Conservation (phyloP, 1,140 invertebrate species). For the Globodera rostochiensis region DNA sequence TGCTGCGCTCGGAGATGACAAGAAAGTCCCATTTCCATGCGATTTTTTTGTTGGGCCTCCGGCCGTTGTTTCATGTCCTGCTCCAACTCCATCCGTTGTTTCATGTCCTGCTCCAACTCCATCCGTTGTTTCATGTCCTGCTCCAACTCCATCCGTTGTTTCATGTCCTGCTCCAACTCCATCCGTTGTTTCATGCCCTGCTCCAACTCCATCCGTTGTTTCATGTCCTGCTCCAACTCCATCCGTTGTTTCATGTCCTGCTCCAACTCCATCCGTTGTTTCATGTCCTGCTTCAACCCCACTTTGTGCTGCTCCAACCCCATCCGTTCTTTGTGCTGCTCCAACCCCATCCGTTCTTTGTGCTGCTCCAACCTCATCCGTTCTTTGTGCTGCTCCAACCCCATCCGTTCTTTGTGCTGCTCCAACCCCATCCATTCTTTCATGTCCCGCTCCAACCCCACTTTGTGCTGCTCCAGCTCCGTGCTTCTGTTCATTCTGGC, state of each 20-base stretch:
- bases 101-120: neutral
- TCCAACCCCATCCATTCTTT: no score
- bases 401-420: neutral
- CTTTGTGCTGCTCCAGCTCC: neutral
- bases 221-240: neutral
- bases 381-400: neutral
- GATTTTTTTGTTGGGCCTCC: neutral
- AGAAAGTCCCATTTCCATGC: neutral
- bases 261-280: neutral
- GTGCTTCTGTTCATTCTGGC: neutral
- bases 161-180: neutral
- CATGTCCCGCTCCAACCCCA: no score
- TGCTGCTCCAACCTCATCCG: neutral
- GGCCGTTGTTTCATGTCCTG: neutral
- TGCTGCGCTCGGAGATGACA: neutral
- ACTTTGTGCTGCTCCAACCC: neutral
- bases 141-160: neutral
- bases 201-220: neutral
- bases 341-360: slow-evolving; percentile 7
- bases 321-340: slow-evolving; percentile 5
- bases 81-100: neutral
- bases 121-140: neutral
- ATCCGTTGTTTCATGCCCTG: neutral
- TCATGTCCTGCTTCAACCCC: no score
- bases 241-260: neutral